phyloP scores from a whole-genome alignment of 1,140 invertebrate species.

The Drosophila ficusphila region DNA sequence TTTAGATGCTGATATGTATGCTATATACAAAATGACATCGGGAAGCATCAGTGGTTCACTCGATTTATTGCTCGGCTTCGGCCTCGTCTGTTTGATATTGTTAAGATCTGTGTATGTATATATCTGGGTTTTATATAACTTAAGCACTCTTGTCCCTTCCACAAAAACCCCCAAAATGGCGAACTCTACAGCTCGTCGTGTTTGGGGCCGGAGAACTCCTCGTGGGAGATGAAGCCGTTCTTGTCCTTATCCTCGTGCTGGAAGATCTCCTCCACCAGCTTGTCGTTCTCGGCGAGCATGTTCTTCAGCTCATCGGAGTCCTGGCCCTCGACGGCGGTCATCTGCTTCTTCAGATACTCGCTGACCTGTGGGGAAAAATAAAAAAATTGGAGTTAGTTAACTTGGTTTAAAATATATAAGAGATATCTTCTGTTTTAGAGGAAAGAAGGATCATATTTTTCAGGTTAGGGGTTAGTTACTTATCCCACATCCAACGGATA shows the following conservation, averaged over 20 bases:
- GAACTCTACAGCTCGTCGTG: constrained; percentile 95
- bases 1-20: constrained; percentile 34
- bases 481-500: constrained; percentile 64
- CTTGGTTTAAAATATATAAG: not conserved
- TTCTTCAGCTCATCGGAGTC: constrained; percentile 92
- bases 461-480: constrained; percentile 41
- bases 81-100: constrained; percentile 18
- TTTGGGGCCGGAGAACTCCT: constrained; percentile 98
- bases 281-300: constrained; percentile 95
- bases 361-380: constrained; percentile 88
- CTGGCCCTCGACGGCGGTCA: constrained; percentile 90
- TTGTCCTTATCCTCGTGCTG: constrained; percentile 98
- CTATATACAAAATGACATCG: constrained; percentile 50
- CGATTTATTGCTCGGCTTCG: constrained; percentile 18
- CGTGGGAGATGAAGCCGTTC: constrained; percentile 97
- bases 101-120: constrained; percentile 28
- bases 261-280: constrained; percentile 97
- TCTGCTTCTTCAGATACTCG: constrained; percentile 95
- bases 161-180: not conserved
- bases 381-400: not conserved
- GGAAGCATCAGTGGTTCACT: constrained; percentile 32
- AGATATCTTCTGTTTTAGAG: not conserved
- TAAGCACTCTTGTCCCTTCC: constrained; percentile 68
- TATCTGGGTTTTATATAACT: constrained; percentile 56
- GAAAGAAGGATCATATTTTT: not conserved